Evolutionary conservation across 2,888 invertebrate genomes (phyloP), one percentile per base, ranked within the genome.

Genomic region (Drosophila tanythrix): DNA sequence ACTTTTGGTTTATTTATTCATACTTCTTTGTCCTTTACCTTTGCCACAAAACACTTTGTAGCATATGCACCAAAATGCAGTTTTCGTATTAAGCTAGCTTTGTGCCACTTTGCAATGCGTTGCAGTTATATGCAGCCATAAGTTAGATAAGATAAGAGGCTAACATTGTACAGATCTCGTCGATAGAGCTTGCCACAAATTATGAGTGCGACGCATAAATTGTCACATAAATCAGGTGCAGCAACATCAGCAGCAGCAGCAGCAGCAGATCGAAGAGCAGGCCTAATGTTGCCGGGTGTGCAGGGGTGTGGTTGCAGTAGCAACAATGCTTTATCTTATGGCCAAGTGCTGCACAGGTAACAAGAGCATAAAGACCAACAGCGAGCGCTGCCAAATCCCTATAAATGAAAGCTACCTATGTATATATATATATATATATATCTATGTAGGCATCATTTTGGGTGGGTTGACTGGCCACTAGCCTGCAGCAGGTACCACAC

Each of bases 401-500:
- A 38, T 27, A 27, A 27, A 38, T 55, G 46, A 46, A 46, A 15
- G 21, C 46, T 11, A n/a, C 11, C 38, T 46, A 29, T 21, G 2
- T 52, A n/a, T 29, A 3, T 43, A 13, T 27, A 29, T 29, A 29
- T 40, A n/a, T n/a, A 13, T n/a, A 15, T 27, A 8, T 3, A 29
- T 27, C 11, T 27, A 57, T 38, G 46, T 61, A 55, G 63, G 50
- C 27, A 65, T 53, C 50, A 38, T 43, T 43, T 70, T 64, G 74
- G 75, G 60, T 59, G 67, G 73, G 52, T 58, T 60, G 43, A 52
- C 13, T 38, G 27, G 56, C 43, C 50, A 64, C 50, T 78, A 53
- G 79, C 76, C 73, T 62, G 70, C 67, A 79, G 79, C 79, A 79
- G 79, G 80, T 79, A 76, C 80, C 80, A 74, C 80, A 81, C 77